Evolutionary conservation across 2,888 invertebrate genomes (phyloP).

Genomic region (Xanthostigma xanthostigma): DNA sequence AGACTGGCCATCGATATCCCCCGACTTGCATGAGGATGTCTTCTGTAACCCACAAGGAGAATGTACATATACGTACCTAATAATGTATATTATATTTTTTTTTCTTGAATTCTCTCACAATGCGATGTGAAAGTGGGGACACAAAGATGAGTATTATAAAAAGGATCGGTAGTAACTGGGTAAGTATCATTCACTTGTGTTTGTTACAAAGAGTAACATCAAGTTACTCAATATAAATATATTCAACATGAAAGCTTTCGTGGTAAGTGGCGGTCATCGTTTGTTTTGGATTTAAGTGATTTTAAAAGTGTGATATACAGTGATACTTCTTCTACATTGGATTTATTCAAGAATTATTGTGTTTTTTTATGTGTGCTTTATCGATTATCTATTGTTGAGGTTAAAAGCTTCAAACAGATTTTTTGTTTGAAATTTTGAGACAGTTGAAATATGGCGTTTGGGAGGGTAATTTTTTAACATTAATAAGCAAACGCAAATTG

Average conservation of each 20-base stretch:
- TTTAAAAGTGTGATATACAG: too few relatives aligned
- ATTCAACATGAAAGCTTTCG: constrained; percentile 21
- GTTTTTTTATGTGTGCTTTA: too few relatives aligned
- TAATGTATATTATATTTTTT: too few relatives aligned
- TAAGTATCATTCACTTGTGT: constrained; percentile 18
- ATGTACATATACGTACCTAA: background rate
- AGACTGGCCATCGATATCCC: background rate
- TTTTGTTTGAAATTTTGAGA: too few relatives aligned
- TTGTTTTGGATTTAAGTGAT: background rate
- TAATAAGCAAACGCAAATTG: too few relatives aligned
- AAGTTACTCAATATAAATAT: constrained; percentile 14
- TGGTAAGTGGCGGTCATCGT: constrained; percentile 19
- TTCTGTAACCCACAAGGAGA: constrained; percentile 1
- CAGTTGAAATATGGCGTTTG: too few relatives aligned
- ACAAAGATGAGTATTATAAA: constrained; percentile 22
- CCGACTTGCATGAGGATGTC: background rate
- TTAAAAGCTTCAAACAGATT: too few relatives aligned
- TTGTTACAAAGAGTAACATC: constrained; percentile 18
- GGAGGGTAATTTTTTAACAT: too few relatives aligned
- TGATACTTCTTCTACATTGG: too few relatives aligned
- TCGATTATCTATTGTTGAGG: too few relatives aligned
- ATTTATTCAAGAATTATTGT: too few relatives aligned
- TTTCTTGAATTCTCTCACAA: constrained; percentile 2
- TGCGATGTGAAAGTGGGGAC: constrained; percentile 15
- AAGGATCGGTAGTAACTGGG: constrained; percentile 12